phyloP scores from a whole-genome alignment of 2,113 vertebrate species.

The Macrotus californicus region DNA sequence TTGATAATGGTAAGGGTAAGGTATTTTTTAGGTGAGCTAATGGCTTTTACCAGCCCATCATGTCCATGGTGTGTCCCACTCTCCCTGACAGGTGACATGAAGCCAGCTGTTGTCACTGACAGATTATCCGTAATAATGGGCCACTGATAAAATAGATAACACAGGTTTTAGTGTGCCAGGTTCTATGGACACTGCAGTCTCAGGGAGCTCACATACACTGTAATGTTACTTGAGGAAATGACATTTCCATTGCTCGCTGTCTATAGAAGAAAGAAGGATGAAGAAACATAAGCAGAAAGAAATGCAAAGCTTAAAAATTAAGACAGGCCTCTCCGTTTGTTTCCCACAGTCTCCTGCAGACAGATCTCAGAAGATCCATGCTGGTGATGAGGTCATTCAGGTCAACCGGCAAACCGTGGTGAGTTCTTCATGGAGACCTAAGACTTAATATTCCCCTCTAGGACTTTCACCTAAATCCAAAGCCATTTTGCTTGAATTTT shows the following conservation, averaged over 20 bases:
- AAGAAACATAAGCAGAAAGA: neutral
- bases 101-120: neutral
- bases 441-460: neutral
- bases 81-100: neutral
- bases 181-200: rapidly evolving
- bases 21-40: neutral
- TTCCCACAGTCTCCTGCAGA: slow-evolving; percentile 91
- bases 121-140: neutral
- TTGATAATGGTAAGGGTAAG: neutral
- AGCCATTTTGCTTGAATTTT: neutral
- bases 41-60: neutral
- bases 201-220: neutral
- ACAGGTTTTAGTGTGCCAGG: rapidly evolving
- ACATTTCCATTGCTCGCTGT: neutral
- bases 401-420: slow-evolving; percentile 97
- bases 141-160: neutral
- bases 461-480: neutral
- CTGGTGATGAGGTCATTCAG: slow-evolving; percentile 96
- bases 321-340: slow-evolving; percentile 38
- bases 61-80: neutral
- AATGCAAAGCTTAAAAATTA: neutral
- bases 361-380: slow-evolving; percentile 94
- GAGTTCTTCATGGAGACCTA: slow-evolving; percentile 67
- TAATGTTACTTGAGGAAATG: neutral
- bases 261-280: neutral